A percentile compares a stretch with the other conserved stretches of the same genome.
phyloP scores from a whole-genome alignment of 2,888 invertebrate genomes.

The Heteropelma amictum region DNA sequence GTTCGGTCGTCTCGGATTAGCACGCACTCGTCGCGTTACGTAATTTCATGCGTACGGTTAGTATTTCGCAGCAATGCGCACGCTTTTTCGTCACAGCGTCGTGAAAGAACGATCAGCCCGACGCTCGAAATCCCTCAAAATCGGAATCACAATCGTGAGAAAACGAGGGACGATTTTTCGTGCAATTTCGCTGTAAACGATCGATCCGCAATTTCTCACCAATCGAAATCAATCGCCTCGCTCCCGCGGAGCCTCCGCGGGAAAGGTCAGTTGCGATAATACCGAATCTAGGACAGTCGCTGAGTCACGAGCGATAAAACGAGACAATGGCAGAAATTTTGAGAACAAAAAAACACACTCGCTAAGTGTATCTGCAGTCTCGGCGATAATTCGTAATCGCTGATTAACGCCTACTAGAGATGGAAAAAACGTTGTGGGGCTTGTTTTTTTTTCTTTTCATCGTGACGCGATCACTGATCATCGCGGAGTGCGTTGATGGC shows the following conservation, averaged over 20 bases:
- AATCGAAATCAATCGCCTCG: not conserved
- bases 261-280: conserved; percentile 32
- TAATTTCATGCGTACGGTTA: conserved; percentile 10
- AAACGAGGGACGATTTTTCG: not conserved
- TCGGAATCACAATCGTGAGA: not conserved
- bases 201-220: conserved; percentile 17
- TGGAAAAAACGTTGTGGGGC: too few relatives aligned
- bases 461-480: too few relatives aligned
- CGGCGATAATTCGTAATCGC: too few relatives aligned
- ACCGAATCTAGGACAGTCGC: conserved; percentile 34
- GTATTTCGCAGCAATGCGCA: not conserved
- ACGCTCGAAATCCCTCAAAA: not conserved
- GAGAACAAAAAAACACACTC: too few relatives aligned
- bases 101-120: not conserved
- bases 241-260: not conserved
- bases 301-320: too few relatives aligned
- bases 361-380: too few relatives aligned
- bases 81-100: not conserved
- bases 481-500: too few relatives aligned
- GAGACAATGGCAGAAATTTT: too few relatives aligned
- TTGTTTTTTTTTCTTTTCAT: too few relatives aligned
- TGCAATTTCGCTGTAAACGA: not conserved
- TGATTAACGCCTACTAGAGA: too few relatives aligned
- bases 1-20: conserved; percentile 46
- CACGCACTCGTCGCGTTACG: conserved; percentile 17